Base-by-base conservation (phyloP, 2,797 vertebrate genomes). In the Parauchenoglanis punctatus region DNA sequence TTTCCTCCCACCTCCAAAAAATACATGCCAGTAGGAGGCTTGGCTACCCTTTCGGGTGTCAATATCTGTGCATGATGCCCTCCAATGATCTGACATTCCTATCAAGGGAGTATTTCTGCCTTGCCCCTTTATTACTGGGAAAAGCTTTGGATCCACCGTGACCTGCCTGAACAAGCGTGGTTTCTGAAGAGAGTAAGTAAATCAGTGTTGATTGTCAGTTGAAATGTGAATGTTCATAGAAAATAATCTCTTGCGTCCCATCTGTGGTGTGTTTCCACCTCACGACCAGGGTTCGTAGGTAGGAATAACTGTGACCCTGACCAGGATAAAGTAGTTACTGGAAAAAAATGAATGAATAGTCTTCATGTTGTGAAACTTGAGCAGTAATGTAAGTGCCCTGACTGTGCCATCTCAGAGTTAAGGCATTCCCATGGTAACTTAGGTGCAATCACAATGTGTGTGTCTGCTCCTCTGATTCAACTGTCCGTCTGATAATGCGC, bases 361-460 rank as follows among this genome's bases (percentile, higher is more conserved):
- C 13, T 44, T 75, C n/a, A 67, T 20, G 70, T 76, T 76, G 49
- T 67, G 20, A 87, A 87, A 76, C 40, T 63, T n/a, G 85, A 86
- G 25, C 56, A 49, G 68, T 52, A 87, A 82, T 40, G 56, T 76
- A 31, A 83, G 35, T 65, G 58, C 58, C 28, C 56, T 81, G 31
- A 58, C 20, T 67, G 59, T 83, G 31, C 25, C 58, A 83, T 83
- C 56, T n/a, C 44, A 75, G 68, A 23, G 31, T 87, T 44, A 49
- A 75, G 56, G 18, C 56, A 63, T 87, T 68, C 31, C 86, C 72
- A 77, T 87, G 86, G 72, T 44, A 63, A 83, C 80, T 54, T 75
- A 67, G 61, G 72, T 77, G 72, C 23, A 15, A 87, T 77, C 10
- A 28, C 28, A 83, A 77, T 67, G 49, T 87, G 4, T 44, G 58